Conservation (phyloP, 2,113 vertebrate species). For the Thalassarche chlororhynchos region DNA sequence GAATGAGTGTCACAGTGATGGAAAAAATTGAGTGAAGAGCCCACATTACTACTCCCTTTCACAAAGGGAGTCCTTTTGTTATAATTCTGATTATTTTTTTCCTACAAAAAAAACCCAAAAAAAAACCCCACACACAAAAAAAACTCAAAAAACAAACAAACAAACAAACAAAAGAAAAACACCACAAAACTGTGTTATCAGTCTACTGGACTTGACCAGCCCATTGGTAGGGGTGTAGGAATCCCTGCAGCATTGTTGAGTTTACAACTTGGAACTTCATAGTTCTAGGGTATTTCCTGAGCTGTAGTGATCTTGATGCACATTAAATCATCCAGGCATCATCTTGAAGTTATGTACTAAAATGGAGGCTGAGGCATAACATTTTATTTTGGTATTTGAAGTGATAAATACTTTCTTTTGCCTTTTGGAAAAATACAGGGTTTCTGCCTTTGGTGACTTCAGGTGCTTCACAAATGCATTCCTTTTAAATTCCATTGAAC, state of each 20-base stretch:
- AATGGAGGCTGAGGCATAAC: background rate
- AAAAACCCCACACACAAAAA: too few species aligned
- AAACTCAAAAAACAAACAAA: too few species aligned
- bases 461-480: background rate
- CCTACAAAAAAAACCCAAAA: too few species aligned
- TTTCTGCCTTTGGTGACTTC: background rate
- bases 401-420: background rate
- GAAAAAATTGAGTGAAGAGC: background rate
- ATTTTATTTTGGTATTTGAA: background rate
- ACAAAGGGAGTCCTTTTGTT: background rate
- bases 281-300: background rate
- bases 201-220: background rate
- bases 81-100: background rate
- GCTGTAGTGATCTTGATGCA: background rate
- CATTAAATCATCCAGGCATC: background rate
- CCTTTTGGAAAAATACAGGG: background rate
- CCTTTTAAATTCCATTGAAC: background rate
- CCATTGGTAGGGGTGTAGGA: background rate
- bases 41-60: background rate
- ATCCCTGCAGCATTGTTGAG: background rate
- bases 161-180: too few species aligned
- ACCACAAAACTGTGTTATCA: background rate
- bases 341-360: background rate
- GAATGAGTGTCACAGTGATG: background rate
- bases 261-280: background rate